Base-by-base conservation (phyloP, 2,888 invertebrate genomes). In the Eustalomyia histrio region DNA sequence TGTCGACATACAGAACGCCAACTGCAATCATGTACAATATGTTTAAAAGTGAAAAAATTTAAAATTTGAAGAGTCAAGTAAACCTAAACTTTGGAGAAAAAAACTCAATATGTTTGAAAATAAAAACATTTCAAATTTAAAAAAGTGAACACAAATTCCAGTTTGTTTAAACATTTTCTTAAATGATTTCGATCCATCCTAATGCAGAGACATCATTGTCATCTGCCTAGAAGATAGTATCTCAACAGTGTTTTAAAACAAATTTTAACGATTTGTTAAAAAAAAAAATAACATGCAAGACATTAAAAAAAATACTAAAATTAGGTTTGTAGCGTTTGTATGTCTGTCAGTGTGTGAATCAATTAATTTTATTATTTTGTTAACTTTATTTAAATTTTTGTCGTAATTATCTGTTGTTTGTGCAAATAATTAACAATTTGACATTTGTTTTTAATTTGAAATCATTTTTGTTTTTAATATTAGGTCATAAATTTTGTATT, bases 361-460 rank as follows among this genome's bases (percentile, higher is more conserved):
- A 69, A 69, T 69, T 71, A 76, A 69, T 71, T 76, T 76, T 69
- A 74, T 74, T 60, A 52, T 17, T 33, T 60, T 60, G 50, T 73
- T 74, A 35, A 64, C 17, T 52, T 64, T 18, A 52, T 52, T 64
- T 52, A 14, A 47, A 29, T 64, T 50, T 52, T 50, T 33, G 12
- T 52, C 50, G 64, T 35, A 64, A 35, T 64, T 35, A 64, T 10
- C 14, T 52, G 18, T 47, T 61, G n/a, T 21, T 63, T 63, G 43
- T 47, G 61, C 47, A 10, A 63, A 63, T 47, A 63, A 63, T 47
- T 47, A 16, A 47, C 61, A 47, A n/a, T n/a, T 47, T 47, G 43
- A 47, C 43, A n/a, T 47, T 47, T 47, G 43, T 47, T 47, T 14
- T n/a, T n/a, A n/a, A 29, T 47, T 47, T 47, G 14, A n/a, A n/a